Evolutionary conservation across 2,797 vertebrate species (phyloP), one percentile per base, ranked within the genome.

Genomic region (Chloroceryle inda): DNA sequence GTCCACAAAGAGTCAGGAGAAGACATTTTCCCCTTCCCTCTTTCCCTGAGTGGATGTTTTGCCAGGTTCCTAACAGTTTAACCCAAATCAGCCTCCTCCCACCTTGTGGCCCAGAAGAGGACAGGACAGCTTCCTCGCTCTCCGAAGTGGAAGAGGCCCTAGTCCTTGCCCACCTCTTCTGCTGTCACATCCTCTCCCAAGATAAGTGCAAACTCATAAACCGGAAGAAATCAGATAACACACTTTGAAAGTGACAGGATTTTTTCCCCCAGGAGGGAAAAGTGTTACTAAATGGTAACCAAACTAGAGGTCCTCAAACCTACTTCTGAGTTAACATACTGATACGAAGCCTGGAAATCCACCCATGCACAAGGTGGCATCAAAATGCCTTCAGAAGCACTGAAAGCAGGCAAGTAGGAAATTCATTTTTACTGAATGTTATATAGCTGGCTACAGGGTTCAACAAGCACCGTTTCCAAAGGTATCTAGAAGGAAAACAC

Each of bases 361-460:
- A 76, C 27, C 10, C 0, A 0, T 44, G 67, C 24, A 47, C 38
- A 78, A 52, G 66, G 59, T 62, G 18, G 59, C 44, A 91, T 49
- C 77, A 67, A 90, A 96, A 91, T 61, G 24, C 71, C 56, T 50
- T 94, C 88, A 91, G 78, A 92, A 94, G 13, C 61, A 74, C 58
- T 78, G 91, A 93, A 83, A 91, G 26, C 22, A 83, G 61, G 61
- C 78, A 88, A 81, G 52, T 11, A 87, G 47, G 56, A 91, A 83
- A 96, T 85, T 42, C 82, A 87, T 91, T 95, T 96, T 86, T 94
- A 92, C 93, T 76, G 37, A 89, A 88, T 88, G 88, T 77, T 88
- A 40, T 88, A 44, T 42, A 89, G 72, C 68, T 67, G 20, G 23
- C 49, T 84, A 64, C 63, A 68, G 78, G 92, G 68, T 83, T 95